phyloP scores from a whole-genome alignment of 2,888 invertebrate species.

The Ectropis crepuscularia region DNA sequence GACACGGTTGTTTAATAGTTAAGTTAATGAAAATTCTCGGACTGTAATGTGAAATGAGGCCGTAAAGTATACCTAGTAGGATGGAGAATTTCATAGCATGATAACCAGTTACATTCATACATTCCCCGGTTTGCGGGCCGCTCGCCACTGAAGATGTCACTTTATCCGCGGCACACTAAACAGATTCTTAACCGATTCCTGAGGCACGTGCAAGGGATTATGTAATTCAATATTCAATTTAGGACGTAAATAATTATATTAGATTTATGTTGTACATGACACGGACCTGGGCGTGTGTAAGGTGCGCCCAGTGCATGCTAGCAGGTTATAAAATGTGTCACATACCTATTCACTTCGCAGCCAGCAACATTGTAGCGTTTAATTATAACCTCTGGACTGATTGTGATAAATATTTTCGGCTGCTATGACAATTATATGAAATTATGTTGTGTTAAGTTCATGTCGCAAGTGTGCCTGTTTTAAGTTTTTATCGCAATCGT shows the following conservation, averaged over 20 bases:
- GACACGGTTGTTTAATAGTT: not conserved
- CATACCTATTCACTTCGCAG: constrained; percentile 16
- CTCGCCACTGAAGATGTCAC: constrained; percentile 24
- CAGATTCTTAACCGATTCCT: constrained; percentile 24
- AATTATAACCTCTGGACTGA: constrained; percentile 6
- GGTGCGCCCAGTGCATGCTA: constrained; percentile 18
- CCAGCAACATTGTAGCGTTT: constrained; percentile 15
- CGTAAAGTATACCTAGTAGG: constrained; percentile 4
- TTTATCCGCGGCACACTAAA: constrained; percentile 15
- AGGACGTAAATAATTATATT: not conserved
- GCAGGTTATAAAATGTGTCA: constrained; percentile 30
- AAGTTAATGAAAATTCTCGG: constrained; percentile 10
- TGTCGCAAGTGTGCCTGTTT: not conserved
- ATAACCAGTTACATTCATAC: constrained; percentile 28
- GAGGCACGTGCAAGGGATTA: constrained; percentile 7
- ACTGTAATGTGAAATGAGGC: constrained; percentile 7
- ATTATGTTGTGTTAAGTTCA: not conserved
- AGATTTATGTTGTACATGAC: not conserved
- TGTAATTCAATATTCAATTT: not conserved
- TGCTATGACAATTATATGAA: not conserved
- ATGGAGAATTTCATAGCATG: constrained; percentile 12
- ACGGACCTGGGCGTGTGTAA: constrained; percentile 24
- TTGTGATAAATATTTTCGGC: constrained; percentile 10
- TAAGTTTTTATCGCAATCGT: too few relatives aligned
- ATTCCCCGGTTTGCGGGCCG: constrained; percentile 10